Base-by-base conservation (phyloP, 2,797 vertebrate genomes). In the Myotis pilosus region DNA sequence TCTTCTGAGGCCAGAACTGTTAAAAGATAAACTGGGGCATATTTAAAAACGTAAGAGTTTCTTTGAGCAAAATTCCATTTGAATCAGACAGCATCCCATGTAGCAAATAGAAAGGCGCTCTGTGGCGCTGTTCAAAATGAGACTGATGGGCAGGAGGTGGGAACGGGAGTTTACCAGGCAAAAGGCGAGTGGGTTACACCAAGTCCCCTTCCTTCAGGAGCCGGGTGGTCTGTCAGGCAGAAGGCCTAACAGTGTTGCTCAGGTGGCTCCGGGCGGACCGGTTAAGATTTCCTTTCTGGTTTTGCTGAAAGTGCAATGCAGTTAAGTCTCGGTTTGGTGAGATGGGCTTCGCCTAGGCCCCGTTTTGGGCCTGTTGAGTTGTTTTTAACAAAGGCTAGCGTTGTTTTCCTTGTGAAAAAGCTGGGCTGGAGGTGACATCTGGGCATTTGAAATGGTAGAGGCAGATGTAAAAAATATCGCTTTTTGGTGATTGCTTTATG, bases 131-230 rank as follows among this genome's bases (percentile, higher is more conserved):
- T 8, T 13, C 6, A 28, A 28, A 25, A 19, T 6, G 53, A 51
- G 25, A 3, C 23, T 5, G 3, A 1, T 2, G 1, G 51, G 25
- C 13, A 5, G 7, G 51, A n/a, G 30, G 13, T 0, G 9, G n/a
- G 74, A 25, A 41, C n/a, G 33, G 51, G 23, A 3, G 12, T 7
- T 38, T 6, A 5, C 20, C 16, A 3, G 38, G 33, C 9, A 1
- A 4, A 36, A 13, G 41, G 28, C 9, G 0, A 11, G 53, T 25
- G 41, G 66, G 28, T 53, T 81, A 7, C 15, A n/a, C 41, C 5
- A 5, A 68, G 41, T 23, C n/a, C 4, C 33, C n/a, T 71, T 25
- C 23, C 51, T 23, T 9, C 0, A 49, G 51, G n/a, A 4, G 12
- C 11, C 4, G 12, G 36, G 44, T 28, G 33, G 20, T 19, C 22